These are phyloP conservation scores for Colletes collaris DNA, from an alignment of 2,888 invertebrate genomes.

Conservation along the genomic window DNA sequence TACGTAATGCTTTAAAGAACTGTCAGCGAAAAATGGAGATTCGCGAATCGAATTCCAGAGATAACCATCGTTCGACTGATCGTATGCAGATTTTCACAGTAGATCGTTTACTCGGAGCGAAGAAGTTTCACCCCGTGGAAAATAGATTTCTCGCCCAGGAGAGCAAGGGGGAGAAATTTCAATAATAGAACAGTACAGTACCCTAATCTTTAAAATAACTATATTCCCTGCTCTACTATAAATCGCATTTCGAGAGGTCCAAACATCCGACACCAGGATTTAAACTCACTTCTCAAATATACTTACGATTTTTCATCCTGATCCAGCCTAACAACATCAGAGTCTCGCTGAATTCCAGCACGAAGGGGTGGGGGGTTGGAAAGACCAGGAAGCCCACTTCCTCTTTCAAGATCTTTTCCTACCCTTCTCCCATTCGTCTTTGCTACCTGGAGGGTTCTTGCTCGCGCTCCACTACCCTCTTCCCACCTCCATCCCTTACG, in stretches of 20 bases:
- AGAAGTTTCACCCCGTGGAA: constrained; percentile 39
- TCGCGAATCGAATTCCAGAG: constrained; percentile 53
- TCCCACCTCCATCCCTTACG: not conserved
- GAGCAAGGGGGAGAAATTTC: constrained; percentile 38
- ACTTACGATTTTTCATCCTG: constrained; percentile 7
- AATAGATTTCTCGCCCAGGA: constrained; percentile 53
- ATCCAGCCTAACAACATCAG: constrained; percentile 5
- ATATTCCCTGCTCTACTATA: too few relatives aligned
- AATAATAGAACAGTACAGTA: too few relatives aligned
- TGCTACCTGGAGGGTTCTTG: not conserved
- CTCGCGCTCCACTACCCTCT: not conserved
- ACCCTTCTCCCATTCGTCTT: constrained; percentile 60
- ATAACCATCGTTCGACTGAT: constrained; percentile 53
- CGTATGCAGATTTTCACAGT: constrained; percentile 43
- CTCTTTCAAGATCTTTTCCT: constrained; percentile 59
- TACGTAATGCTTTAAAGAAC: not conserved
- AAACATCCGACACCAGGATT: too few relatives aligned
- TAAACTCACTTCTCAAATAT: not conserved
- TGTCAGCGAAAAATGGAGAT: not conserved
- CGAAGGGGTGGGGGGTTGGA: constrained; percentile 26
- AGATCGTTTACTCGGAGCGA: constrained; percentile 22
- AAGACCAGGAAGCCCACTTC: constrained; percentile 11
- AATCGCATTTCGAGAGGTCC: too few relatives aligned
- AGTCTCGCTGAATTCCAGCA: constrained; percentile 22
- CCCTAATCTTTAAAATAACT: too few relatives aligned